A percentile compares a stretch with the other conserved stretches of the same genome.
phyloP scores from a whole-genome alignment of 1,140 invertebrate genomes.

The Calosoma granatense region DNA sequence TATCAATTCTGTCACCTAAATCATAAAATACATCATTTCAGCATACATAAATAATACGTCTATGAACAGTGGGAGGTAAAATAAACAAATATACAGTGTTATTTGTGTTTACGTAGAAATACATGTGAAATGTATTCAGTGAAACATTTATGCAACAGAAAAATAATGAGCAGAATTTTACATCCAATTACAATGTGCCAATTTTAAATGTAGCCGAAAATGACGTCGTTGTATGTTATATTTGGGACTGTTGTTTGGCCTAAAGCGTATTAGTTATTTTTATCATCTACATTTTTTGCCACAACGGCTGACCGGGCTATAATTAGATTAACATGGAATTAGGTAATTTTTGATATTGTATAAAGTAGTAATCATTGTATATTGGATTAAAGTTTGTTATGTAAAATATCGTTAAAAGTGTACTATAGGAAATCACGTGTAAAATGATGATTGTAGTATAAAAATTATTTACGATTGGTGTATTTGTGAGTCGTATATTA shows the following conservation, averaged over 20 bases:
- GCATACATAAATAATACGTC: neutral
- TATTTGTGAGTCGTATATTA: too few relatives aligned
- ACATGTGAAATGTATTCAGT: constrained; percentile 13
- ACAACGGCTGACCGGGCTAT: neutral
- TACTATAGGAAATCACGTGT: too few relatives aligned
- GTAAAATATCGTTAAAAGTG: too few relatives aligned
- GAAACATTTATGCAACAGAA: constrained; percentile 8
- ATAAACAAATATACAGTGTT: neutral
- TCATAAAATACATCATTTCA: constrained; percentile 2
- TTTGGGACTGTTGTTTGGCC: neutral
- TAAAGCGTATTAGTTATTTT: neutral
- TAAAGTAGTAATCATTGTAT: too few relatives aligned
- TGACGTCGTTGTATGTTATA: neutral
- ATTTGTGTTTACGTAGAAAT: constrained; percentile 5
- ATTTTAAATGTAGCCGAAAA: neutral
- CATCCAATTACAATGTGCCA: neutral
- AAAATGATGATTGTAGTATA: too few relatives aligned
- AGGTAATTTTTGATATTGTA: neutral
- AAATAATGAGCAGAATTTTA: constrained; percentile 4
- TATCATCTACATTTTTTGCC: neutral
- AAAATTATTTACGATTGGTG: too few relatives aligned
- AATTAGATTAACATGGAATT: neutral
- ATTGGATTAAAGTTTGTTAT: too few relatives aligned
- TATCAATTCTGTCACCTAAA: constrained; percentile 33
- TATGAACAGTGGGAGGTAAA: neutral